Percentiles rank a stretch among this genome's conserved stretches.
These are phyloP conservation scores for Caenorhabditis remanei DNA, from an alignment of 1,140 invertebrate species.

Conservation along the genomic window DNA sequence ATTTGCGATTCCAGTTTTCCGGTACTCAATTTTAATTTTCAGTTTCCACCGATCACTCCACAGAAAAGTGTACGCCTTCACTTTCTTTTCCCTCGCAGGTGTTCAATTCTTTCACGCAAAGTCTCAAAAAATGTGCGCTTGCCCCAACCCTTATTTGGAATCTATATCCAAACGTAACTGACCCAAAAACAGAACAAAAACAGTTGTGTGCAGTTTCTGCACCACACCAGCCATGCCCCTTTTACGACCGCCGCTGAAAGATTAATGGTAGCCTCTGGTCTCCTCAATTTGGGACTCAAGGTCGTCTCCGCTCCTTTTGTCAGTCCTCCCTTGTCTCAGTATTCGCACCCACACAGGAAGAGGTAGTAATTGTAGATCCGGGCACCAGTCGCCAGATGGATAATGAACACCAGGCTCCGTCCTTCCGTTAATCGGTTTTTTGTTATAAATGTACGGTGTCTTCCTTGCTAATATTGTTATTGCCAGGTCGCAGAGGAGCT, in stretches of 20 bases:
- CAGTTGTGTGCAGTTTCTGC: constrained; percentile 50
- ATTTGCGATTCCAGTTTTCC: too few species aligned
- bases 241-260: constrained; percentile 47
- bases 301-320: not conserved
- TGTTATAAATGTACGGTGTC: not conserved
- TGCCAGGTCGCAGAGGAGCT: not conserved
- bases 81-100: not conserved
- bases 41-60: not conserved
- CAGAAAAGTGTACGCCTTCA: not conserved
- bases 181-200: not conserved
- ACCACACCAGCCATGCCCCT: not conserved
- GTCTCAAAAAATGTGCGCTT: not conserved
- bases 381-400: constrained; percentile 16
- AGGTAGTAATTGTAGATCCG: constrained; percentile 33
- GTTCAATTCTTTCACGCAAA: not conserved
- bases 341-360: not conserved
- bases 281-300: constrained; percentile 54
- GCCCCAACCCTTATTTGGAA: not conserved
- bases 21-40: not conserved
- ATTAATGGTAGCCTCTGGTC: constrained; percentile 49
- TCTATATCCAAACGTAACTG: not conserved
- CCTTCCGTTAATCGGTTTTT: constrained; percentile 5
- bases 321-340: not conserved
- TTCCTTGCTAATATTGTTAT: not conserved
- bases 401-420: not conserved